Conservation (phyloP, 2,113 vertebrate species). For the Merops nubicus region DNA sequence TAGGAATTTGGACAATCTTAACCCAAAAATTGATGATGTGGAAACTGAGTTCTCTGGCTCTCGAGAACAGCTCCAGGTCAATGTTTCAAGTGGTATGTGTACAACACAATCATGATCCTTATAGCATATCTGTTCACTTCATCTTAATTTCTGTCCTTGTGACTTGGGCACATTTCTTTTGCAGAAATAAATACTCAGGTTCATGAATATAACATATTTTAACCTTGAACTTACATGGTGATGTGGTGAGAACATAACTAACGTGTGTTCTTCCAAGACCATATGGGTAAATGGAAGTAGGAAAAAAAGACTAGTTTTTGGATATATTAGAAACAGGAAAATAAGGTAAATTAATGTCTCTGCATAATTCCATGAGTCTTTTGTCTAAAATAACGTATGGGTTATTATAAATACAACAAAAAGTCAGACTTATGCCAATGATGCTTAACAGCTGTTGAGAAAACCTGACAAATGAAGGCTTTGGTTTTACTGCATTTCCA, state of each 20-base stretch:
- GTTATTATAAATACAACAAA: slow-evolving; percentile 18
- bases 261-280: background rate
- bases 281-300: background rate
- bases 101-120: accelerated
- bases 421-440: background rate
- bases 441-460: slow-evolving; percentile 21
- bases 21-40: background rate
- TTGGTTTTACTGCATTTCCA: background rate
- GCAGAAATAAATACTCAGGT: accelerated
- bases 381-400: slow-evolving; percentile 11
- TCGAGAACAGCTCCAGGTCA: background rate
- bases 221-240: background rate
- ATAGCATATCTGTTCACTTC: background rate
- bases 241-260: background rate
- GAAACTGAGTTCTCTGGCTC: background rate
- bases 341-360: background rate
- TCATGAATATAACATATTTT: background rate
- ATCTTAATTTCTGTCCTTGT: background rate
- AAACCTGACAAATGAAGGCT: background rate
- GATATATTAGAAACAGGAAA: background rate
- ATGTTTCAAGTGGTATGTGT: accelerated
- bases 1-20: background rate
- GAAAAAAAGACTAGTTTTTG: background rate
- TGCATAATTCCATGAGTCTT: background rate
- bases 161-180: background rate